Conservation (phyloP, 2,888 invertebrate species). For the Frankliniella intonsa region DNA sequence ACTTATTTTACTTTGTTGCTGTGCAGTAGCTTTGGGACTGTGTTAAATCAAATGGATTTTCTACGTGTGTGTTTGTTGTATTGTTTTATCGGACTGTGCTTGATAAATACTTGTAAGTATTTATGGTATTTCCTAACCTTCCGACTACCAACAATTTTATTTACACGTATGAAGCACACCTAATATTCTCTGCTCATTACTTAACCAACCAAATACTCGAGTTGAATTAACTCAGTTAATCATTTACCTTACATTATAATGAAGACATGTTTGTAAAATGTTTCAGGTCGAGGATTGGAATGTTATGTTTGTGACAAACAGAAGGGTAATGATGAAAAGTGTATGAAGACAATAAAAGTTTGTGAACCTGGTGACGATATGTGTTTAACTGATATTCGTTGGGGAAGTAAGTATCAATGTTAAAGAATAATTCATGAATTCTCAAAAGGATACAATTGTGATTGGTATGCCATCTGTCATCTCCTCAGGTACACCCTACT, state of each 20-base stretch:
- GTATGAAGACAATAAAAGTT: constrained; percentile 82
- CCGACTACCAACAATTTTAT: background rate
- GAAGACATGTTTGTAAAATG: background rate
- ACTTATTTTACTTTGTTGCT: background rate
- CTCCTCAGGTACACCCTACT: constrained; percentile 76
- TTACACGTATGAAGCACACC: background rate
- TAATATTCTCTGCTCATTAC: background rate
- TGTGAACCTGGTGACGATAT: constrained; percentile 84
- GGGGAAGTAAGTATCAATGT: constrained; percentile 69
- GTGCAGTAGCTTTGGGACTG: background rate
- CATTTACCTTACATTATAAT: background rate
- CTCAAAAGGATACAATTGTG: background rate
- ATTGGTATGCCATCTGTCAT: constrained; percentile 29
- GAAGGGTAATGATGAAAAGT: constrained; percentile 88
- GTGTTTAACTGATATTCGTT: constrained; percentile 83
- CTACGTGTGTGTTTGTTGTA: background rate
- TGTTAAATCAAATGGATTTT: background rate
- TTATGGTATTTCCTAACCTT: background rate
- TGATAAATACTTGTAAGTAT: background rate
- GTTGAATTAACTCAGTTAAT: background rate
- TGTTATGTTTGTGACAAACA: constrained; percentile 94
- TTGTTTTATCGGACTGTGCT: background rate
- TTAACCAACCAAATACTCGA: background rate
- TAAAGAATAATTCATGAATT: background rate
- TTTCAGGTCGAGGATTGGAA: constrained; percentile 67